Evolutionary conservation across 37 sponge, comb jelly and placozoan genomes (phyloP).

Genomic region (Beroe forskalii): DNA sequence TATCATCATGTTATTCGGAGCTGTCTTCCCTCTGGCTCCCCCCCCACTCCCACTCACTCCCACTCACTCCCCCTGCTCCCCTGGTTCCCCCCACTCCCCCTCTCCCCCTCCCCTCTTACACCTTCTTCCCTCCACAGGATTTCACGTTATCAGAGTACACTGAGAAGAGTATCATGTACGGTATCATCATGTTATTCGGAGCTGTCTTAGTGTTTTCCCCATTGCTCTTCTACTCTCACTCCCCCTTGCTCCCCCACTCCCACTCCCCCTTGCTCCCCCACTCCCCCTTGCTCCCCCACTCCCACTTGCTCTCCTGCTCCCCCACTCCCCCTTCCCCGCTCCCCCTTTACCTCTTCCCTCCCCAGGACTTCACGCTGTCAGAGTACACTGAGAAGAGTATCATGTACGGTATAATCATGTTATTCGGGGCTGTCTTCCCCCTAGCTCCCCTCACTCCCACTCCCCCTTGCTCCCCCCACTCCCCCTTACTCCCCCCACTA

Average conservation of each 20-base stretch:
- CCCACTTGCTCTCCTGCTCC: too few species aligned
- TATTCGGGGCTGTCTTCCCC: slow-evolving; percentile 67
- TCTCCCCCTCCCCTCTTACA: not conserved
- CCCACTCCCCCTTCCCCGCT: too few species aligned
- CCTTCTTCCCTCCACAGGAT: slow-evolving; percentile 28
- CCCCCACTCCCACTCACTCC: not conserved
- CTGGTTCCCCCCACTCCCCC: too few species aligned
- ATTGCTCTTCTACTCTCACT: too few species aligned
- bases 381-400: slow-evolving; percentile 66
- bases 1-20: slow-evolving; percentile 64
- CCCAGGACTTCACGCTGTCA: slow-evolving; percentile 64
- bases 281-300: too few species aligned
- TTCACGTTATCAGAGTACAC: slow-evolving; percentile 67
- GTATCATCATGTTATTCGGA: slow-evolving; percentile 67
- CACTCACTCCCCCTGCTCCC: too few species aligned
- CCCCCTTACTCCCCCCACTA: not conserved
- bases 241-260: too few species aligned
- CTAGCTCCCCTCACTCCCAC: slow-evolving; percentile 69
- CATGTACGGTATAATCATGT: slow-evolving; percentile 65
- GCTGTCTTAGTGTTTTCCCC: too few species aligned
- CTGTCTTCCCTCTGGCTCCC: slow-evolving; percentile 68
- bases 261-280: too few species aligned
- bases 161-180: slow-evolving; percentile 67
- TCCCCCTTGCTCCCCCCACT: too few species aligned
- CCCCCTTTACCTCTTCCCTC: too few species aligned